Evolutionary conservation across 2,113 vertebrate genomes (phyloP), one percentile per base, ranked within the genome.

Genomic region (Fulica atra): DNA sequence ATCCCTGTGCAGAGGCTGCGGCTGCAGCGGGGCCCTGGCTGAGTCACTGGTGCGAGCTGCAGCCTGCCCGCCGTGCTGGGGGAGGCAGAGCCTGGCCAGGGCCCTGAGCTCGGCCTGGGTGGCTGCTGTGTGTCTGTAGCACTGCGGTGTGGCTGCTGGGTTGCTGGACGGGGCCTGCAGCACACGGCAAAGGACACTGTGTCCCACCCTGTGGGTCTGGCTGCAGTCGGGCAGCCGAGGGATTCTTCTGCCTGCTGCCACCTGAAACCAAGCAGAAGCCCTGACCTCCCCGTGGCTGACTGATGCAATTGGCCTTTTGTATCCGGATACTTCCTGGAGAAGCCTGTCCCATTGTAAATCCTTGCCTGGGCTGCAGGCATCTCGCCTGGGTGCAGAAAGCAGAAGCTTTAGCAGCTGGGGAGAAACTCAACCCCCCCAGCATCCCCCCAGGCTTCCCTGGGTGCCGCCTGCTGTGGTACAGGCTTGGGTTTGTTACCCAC

Each of bases 291-390:
- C 42, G 54, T 86, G 85, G 60, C 90, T 95, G 89, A 88, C 94
- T 96, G 95, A 95, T 96, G 95, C 90, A 95, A 92, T 92, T 95
- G 90, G 69, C 80, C 88, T 96, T 93, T 96, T 94, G 88, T 95
- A 96, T 90, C 80, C 81, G 86, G 44, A 56, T 84, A 61, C 92
- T 93, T 96, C 94, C 95, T 79, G 79, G 83, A 87, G 93, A 92
- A 92, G 80, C 66, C 82, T 78, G 3, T 13, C 29, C 38, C 13
- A 16, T 68, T 0, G 0, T 92, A 91, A 95, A 92, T 89, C 94
- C 86, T 86, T 40, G 46, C 71, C 88, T 60, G 46, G 64, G 56
- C 73, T 90, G 91, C 61, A 57, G 74, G 54, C 35, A 0, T 71
- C 73, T 84, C 6, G 28, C 42, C 81, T 3, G 11, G 65, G 63